Evolutionary conservation across 2,888 invertebrate genomes (phyloP).

Genomic region (Caenorhabditis plicata): DNA sequence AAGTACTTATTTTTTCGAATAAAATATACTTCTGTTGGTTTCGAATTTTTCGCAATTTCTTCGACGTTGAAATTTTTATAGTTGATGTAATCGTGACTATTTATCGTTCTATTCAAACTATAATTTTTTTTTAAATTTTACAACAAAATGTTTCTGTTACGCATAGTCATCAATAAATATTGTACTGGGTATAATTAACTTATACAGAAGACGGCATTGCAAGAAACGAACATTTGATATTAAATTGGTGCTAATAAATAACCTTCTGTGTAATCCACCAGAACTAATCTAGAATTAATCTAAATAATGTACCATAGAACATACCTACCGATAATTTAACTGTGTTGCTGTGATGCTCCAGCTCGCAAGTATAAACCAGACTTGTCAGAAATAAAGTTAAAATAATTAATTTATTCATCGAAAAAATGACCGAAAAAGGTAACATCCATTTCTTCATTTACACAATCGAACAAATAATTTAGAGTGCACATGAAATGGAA

Average conservation of each 20-base stretch:
- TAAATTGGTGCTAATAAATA: background rate
- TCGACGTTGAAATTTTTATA: background rate
- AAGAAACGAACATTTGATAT: slow-evolving; percentile 7
- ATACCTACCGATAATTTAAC: background rate
- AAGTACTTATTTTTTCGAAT: slow-evolving; percentile 4
- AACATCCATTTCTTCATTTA: slow-evolving; percentile 1
- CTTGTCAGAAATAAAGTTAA: background rate
- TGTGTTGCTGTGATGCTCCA: background rate
- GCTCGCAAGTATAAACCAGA: background rate
- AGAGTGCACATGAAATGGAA: too few relatives aligned
- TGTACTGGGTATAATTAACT: slow-evolving; percentile 5
- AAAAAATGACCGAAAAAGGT: too few relatives aligned
- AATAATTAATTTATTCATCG: too few relatives aligned
- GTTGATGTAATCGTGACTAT: background rate
- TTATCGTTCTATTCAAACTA: background rate
- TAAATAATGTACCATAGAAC: background rate
- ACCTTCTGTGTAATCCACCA: slow-evolving; percentile 11
- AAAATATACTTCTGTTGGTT: background rate
- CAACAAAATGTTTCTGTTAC: background rate
- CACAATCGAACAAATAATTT: too few relatives aligned
- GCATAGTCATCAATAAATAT: slow-evolving; percentile 11
- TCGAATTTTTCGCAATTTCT: background rate
- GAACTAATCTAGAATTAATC: slow-evolving; percentile 4
- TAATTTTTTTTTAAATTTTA: background rate
- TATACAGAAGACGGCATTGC: slow-evolving; percentile 13